Evolutionary conservation across 2,888 invertebrate genomes (phyloP), one percentile per base, ranked within the genome.

Genomic region (Fabriciana adippe): DNA sequence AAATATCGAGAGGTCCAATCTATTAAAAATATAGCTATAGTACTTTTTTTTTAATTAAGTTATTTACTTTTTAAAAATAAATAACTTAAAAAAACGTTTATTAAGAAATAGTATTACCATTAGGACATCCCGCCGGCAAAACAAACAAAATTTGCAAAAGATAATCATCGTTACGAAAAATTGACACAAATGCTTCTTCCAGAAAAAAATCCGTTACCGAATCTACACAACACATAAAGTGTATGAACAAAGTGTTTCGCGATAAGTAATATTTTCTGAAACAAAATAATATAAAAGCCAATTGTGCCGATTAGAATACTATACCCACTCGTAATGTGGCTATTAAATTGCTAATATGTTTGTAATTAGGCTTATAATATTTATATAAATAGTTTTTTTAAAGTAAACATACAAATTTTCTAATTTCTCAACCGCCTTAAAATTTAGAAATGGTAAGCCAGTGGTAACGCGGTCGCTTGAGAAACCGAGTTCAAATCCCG

Each of bases 161-260:
- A 75, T 90, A 90, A 8, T 78, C 75, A 69, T 91, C 90, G 55
- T 89, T 88, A 55, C 83, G 76, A 78, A 94, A 95, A 31, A 94
- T 80, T 1, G 93, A 84, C 35, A 78, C 64, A 45, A 89, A 76
- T 0, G 89, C 89, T 62, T 91, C 90, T 51, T 87, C 86, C 14
- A 88, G 31, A 67, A 91, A 92, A 48, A 74, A 75, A 3, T 85
- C 83, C 0, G 74, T 71, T 1, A 92, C 93, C 0, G 81, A 78
- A 2, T 85, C 81, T 57, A 89, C 82, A 83, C 93, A 94, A 62
- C 93, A 93, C 75, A 94, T 87, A 71, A 94, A 90, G 76, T 94
- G 94, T 55, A 95, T 86, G 85, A 95, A 95, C 54, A 94, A 78
- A 0, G 94, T 93, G 77, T 94, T 94, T 14, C 92, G 81, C 2